Conservation (phyloP, 2,888 invertebrate genomes). For the Drosophila acutilabella region DNA sequence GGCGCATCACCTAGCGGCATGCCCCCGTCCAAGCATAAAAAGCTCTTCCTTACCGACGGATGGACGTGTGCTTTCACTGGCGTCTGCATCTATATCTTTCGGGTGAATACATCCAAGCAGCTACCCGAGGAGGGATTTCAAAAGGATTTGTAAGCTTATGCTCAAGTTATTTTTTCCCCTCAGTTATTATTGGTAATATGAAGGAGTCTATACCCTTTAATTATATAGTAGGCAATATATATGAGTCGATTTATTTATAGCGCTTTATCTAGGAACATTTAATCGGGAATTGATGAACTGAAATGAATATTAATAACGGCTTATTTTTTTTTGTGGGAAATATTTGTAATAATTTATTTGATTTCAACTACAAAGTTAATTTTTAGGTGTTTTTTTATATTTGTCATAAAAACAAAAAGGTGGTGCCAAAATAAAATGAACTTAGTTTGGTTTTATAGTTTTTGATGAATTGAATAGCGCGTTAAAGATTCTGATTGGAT, state of each 20-base stretch:
- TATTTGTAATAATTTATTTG: too few species aligned
- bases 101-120: conserved; percentile 93
- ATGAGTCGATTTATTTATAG: too few species aligned
- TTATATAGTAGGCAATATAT: too few species aligned
- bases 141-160: conserved; percentile 89
- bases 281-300: too few species aligned
- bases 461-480: background rate
- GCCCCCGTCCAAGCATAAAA: conserved; percentile 87
- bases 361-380: too few species aligned
- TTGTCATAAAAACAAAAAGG: too few species aligned
- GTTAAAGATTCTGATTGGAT: background rate
- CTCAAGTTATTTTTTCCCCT: conserved; percentile 18
- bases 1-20: conserved; percentile 84
- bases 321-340: too few species aligned
- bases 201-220: background rate
- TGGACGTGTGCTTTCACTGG: conserved; percentile 93
- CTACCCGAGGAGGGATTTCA: conserved; percentile 97
- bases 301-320: too few species aligned
- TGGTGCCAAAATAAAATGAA: too few species aligned
- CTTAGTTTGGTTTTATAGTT: background rate
- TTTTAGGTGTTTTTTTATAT: too few species aligned
- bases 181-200: background rate
- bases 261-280: too few species aligned
- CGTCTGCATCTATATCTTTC: conserved; percentile 93
- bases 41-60: conserved; percentile 93